Evolutionary conservation across 30 jellyfish, hydroid and myxozoan genomes (phyloP).

Genomic region (Haliclystus octoradiatus): DNA sequence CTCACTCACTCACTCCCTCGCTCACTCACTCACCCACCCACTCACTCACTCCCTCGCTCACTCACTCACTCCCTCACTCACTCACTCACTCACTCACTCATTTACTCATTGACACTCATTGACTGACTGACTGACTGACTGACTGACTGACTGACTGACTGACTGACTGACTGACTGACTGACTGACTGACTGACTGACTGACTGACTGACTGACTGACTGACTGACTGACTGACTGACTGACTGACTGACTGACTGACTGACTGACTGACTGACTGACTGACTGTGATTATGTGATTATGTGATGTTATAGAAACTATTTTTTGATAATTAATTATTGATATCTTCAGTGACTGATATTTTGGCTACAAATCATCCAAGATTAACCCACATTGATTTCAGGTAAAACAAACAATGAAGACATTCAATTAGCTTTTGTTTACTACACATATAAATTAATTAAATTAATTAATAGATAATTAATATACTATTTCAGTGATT

Average conservation of each 20-base stretch:
- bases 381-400: background rate
- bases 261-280: constrained; percentile 6
- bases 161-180: constrained; percentile 4
- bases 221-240: constrained; percentile 7
- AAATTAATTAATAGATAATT: too few relatives aligned
- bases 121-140: background rate
- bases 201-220: constrained; percentile 6
- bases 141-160: constrained; percentile 3
- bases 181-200: background rate
- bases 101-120: background rate
- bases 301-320: too few relatives aligned
- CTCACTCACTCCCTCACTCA: too few relatives aligned
- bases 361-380: background rate
- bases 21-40: too few relatives aligned
- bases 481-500: background rate
- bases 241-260: constrained; percentile 12
- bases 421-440: too few relatives aligned
- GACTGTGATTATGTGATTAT: too few relatives aligned
- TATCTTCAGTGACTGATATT: background rate
- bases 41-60: too few relatives aligned
- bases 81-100: too few relatives aligned
- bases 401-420: too few relatives aligned
- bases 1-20: too few relatives aligned
- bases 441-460: background rate
- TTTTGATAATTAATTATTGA: too few relatives aligned